Conservation (phyloP, 2,113 vertebrate genomes). For the Anarhynchus alexandrinus region DNA sequence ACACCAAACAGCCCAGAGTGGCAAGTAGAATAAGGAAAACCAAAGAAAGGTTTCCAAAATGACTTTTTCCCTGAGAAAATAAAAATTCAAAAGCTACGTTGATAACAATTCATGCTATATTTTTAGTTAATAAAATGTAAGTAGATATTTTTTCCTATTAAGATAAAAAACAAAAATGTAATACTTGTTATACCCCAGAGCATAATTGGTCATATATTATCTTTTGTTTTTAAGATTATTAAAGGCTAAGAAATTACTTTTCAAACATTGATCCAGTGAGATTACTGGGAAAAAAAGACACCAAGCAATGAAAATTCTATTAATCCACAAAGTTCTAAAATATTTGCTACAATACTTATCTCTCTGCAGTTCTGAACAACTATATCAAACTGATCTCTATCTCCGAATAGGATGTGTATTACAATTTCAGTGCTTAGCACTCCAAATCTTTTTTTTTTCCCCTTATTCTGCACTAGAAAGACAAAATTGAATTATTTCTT, state of each 20-base stretch:
- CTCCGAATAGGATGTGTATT: constrained; percentile 47
- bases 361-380: constrained; percentile 50
- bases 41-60: neutral
- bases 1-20: neutral
- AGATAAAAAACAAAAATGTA: constrained; percentile 52
- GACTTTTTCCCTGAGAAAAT: neutral
- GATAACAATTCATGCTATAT: constrained; percentile 2
- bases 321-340: constrained; percentile 62
- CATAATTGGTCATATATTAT: constrained; percentile 51
- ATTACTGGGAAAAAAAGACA: constrained; percentile 21
- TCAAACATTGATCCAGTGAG: constrained; percentile 54
- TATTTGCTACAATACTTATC: constrained; percentile 65
- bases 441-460: neutral
- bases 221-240: constrained; percentile 59
- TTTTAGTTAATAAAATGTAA: constrained; percentile 62
- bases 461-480: constrained; percentile 16
- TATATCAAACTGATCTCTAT: constrained; percentile 59
- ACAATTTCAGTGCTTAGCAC: constrained; percentile 43
- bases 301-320: constrained; percentile 52
- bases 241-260: constrained; percentile 61
- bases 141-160: constrained; percentile 61
- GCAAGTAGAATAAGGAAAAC: neutral
- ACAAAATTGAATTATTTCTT: constrained; percentile 60
- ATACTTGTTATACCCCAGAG: constrained; percentile 27
- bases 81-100: neutral